Evolutionary conservation across 2,888 invertebrate genomes (phyloP).

Genomic region (Eucera pruinosa): DNA sequence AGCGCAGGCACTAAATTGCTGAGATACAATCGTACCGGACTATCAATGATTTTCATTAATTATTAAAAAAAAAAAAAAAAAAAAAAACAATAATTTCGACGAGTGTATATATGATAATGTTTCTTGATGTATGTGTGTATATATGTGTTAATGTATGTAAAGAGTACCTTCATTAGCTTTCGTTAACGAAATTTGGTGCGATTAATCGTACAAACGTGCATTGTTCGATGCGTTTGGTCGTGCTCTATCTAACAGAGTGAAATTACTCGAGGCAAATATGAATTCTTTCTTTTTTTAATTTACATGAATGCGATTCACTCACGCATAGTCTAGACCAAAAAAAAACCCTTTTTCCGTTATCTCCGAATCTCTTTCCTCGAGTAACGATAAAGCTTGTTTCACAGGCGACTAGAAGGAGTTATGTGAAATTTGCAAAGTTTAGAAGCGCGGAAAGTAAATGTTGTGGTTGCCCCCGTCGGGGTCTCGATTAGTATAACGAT

Average conservation of each 20-base stretch:
- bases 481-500: slow-evolving; percentile 12
- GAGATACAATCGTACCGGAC: slow-evolving; percentile 69
- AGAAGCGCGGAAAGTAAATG: slow-evolving; percentile 6
- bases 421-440: slow-evolving; percentile 5
- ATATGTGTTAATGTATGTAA: background rate
- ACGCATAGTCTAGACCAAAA: too few relatives aligned
- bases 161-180: slow-evolving; percentile 28
- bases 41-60: slow-evolving; percentile 46
- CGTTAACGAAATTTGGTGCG: slow-evolving; percentile 46
- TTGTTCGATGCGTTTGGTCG: slow-evolving; percentile 44
- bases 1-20: slow-evolving; percentile 78
- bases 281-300: too few relatives aligned
- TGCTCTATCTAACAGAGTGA: slow-evolving; percentile 13
- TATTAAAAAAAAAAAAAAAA: background rate
- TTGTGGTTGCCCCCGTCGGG: background rate
- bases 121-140: background rate
- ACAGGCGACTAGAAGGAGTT: background rate
- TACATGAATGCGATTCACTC: too few relatives aligned
- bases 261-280: slow-evolving; percentile 10
- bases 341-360: background rate
- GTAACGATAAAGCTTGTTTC: background rate
- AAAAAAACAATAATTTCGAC: slow-evolving; percentile 32
- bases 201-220: slow-evolving; percentile 45
- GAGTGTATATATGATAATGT: slow-evolving; percentile 8
- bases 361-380: background rate